Evolutionary conservation across 2,888 invertebrate species (phyloP), one percentile per base, ranked within the genome.

Genomic region (Cyclophora albipunctata): DNA sequence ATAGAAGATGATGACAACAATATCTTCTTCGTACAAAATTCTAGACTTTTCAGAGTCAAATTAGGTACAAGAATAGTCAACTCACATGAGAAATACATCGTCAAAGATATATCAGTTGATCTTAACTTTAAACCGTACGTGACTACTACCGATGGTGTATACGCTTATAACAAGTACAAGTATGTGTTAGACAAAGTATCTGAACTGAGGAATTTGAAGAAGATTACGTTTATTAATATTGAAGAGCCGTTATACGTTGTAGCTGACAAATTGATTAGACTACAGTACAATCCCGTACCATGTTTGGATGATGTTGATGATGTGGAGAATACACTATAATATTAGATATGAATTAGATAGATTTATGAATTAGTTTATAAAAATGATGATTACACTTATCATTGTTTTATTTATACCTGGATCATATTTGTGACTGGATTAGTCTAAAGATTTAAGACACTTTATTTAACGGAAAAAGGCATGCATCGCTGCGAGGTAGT

Each of bases 151-250:
- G 73, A 73, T 47, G 86, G 84, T 1, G 49, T 84, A 0, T 85
- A 72, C 46, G 66, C 73, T 0, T 87, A 85, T 45, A 85, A 87
- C 64, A 84, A 82, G 47, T 84, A 79, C 51, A 87, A 85, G 50
- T 85, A 71, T 52, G 79, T 73, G 0, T 67, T 84, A 47, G 85
- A 85, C 54, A 84, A 75, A 58, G 67, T 78, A 4, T 70, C 77
- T 2, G 65, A 74, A 4, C 57, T 85, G 34, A 68, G 46, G 42
- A 69, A 78, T 63, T 54, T 85, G 33, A 79, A 61, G 58, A 76
- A 76, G 37, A 50, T 86, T 1, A 67, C 77, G 0, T 87, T 87
- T 68, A 73, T 71, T 41, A 78, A 62, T 40, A 58, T 61, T 3
- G 75, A 79, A 33, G 80, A 83, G 34, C 78, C 81, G 0, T 70